Conservation (phyloP, 2,113 vertebrate species). For the Benitochromis conjunctus region DNA sequence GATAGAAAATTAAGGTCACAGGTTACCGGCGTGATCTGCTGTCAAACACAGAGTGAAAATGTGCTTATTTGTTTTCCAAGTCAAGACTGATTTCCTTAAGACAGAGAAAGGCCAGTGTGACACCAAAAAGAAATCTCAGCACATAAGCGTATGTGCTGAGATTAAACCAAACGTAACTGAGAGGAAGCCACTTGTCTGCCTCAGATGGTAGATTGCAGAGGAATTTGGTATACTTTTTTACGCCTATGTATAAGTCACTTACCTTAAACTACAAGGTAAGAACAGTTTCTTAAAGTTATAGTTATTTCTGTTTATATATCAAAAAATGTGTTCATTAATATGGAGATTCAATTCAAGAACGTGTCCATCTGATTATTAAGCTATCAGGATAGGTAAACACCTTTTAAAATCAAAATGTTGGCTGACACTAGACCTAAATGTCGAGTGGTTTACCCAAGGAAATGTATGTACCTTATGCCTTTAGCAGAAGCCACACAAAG, state of each 20-base stretch:
- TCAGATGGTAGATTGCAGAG: slow-evolving; percentile 14
- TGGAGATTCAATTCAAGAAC: slow-evolving; percentile 21
- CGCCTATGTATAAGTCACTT: slow-evolving; percentile 36
- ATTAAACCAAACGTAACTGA: background rate
- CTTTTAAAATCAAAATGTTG: slow-evolving; percentile 66
- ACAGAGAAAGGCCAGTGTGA: slow-evolving; percentile 84
- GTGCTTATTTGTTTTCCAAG: slow-evolving; percentile 89
- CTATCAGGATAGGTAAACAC: slow-evolving; percentile 59
- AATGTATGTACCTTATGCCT: slow-evolving; percentile 65
- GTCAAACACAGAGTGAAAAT: slow-evolving; percentile 88
- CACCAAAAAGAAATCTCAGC: slow-evolving; percentile 76
- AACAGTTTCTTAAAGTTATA: background rate
- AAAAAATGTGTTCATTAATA: slow-evolving; percentile 18
- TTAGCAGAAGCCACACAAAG: slow-evolving; percentile 58
- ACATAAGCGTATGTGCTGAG: slow-evolving; percentile 37
- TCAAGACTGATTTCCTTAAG: slow-evolving; percentile 86
- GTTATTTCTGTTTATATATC: background rate
- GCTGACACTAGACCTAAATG: slow-evolving; percentile 24
- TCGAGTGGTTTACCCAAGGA: slow-evolving; percentile 62
- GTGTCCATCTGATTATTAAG: slow-evolving; percentile 29
- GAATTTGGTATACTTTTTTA: slow-evolving; percentile 40
- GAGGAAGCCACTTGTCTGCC: slow-evolving; percentile 19
- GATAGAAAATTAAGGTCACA: slow-evolving; percentile 86
- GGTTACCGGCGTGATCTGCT: slow-evolving; percentile 73
- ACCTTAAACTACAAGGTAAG: background rate